Conservation (phyloP, 2,797 vertebrate genomes). For the Siniperca undulata region DNA sequence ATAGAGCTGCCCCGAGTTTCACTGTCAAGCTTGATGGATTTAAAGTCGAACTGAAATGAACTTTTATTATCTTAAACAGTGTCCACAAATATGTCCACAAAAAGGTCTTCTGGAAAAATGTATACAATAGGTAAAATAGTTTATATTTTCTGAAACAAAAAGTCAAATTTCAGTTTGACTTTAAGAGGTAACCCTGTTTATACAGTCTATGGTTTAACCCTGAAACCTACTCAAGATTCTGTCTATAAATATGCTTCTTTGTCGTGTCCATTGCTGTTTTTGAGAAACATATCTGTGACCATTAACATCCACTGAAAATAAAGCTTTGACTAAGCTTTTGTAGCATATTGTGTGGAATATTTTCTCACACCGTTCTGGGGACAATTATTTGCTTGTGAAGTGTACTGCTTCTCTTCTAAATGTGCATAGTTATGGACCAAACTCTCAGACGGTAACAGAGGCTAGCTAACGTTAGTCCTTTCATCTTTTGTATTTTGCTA, state of each 20-base stretch:
- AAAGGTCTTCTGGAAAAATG: neutral
- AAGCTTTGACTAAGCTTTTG: neutral
- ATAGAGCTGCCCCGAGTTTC: neutral
- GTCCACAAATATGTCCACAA: neutral
- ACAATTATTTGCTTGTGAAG: neutral
- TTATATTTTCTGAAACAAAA: neutral
- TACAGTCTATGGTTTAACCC: neutral
- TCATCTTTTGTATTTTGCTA: neutral
- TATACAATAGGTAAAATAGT: neutral
- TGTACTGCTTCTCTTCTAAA: neutral
- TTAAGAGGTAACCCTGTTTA: neutral
- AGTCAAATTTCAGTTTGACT: neutral
- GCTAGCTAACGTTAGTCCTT: neutral
- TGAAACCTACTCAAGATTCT: neutral
- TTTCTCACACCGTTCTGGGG: neutral
- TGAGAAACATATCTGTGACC: neutral
- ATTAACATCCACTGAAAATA: conserved; percentile 10
- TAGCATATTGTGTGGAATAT: neutral
- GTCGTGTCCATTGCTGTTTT: neutral
- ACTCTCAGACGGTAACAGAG: neutral
- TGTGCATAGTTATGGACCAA: neutral
- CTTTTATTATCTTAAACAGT: neutral
- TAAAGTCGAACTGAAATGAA: neutral
- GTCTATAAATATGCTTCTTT: neutral
- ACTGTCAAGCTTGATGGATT: neutral